These are phyloP conservation scores for Aphidius gifuensis DNA, from an alignment of 1,140 invertebrate species.

Conservation along the genomic window DNA sequence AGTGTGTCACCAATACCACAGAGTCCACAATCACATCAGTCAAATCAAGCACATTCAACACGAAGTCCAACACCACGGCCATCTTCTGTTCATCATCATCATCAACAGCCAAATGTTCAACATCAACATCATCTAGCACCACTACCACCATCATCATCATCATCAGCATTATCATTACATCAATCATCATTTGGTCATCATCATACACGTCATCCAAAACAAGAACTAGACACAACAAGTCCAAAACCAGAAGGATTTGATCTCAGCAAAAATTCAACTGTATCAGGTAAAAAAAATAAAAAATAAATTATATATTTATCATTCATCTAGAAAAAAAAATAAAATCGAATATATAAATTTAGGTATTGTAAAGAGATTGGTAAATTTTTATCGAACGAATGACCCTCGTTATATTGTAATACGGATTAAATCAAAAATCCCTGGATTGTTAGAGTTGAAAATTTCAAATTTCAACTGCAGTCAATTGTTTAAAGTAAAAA, in stretches of 20 bases:
- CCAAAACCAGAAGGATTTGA: constrained; percentile 65
- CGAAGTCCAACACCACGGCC: constrained; percentile 40
- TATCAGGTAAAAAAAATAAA: constrained; percentile 50
- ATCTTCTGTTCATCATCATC: constrained; percentile 44
- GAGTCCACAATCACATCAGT: constrained; percentile 49
- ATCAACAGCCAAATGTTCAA: constrained; percentile 36
- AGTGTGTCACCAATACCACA: constrained; percentile 51
- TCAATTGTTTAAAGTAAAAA: too few relatives aligned
- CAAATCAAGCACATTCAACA: constrained; percentile 28
- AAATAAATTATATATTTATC: constrained; percentile 6
- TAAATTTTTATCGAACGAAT: too few relatives aligned
- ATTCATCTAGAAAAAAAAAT: not conserved
- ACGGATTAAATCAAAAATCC: too few relatives aligned
- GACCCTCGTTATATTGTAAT: too few relatives aligned
- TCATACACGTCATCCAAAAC: constrained; percentile 51
- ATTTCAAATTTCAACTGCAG: too few relatives aligned
- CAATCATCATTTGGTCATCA: constrained; percentile 48
- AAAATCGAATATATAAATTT: too few relatives aligned
- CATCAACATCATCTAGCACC: constrained; percentile 22
- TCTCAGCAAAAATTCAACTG: constrained; percentile 59
- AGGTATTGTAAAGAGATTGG: too few relatives aligned
- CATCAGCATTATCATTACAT: constrained; percentile 33
- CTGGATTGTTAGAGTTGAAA: too few relatives aligned
- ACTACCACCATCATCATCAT: constrained; percentile 6
- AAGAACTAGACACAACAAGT: constrained; percentile 51